Base-by-base conservation (phyloP, 92 coral and sea anemone genomes). In the Isaurus tuberculatus region DNA sequence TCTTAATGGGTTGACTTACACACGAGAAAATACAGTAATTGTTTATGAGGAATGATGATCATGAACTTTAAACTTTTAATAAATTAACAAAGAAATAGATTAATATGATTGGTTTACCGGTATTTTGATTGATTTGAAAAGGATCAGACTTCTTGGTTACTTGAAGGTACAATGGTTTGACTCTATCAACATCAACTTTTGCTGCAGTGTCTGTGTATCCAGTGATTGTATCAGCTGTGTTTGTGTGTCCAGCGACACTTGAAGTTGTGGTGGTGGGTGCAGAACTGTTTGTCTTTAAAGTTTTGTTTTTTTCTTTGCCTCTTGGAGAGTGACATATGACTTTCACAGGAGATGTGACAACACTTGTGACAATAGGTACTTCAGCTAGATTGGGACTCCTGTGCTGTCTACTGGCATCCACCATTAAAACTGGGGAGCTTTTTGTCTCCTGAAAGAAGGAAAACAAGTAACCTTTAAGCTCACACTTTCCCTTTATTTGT, bases 311-410 rank as follows among this genome's bases (percentile, higher is more conserved):
- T 34, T 42, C 81, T 19, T 66, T 77, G 37, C 96, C 86, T 53
- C 88, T 87, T 57, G 98, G 99, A 11, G 99, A 94, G 88, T 96
- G 99, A 83, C 99, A 90, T 57, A 94, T 93, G 16, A 96, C 98
- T 90, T 91, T 94, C 11, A 89, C 95, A 5, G 98, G 99, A 19
- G 98, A 96, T 16, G 85, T 88, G 46, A 89, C 81, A 73, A 90
- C 86, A 75, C 95, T 92, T 0, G 98, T 90, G 72, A 87, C 90
- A 70, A 95, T 92, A 49, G 98, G 98, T 0, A 96, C 98, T 69
- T 94, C 98, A 33, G 88, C 91, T 44, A 79, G 87, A 23, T 79
- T 89, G 37, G 87, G 92, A 72, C 94, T 87, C 70, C 81, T 84
- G 73, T 85, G 89, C 8, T 85, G 95, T 22, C 88, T 80, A 48